These are phyloP conservation scores for Elaphurus davidianus DNA, from an alignment of 2,113 vertebrate species.

Conservation along the genomic window DNA sequence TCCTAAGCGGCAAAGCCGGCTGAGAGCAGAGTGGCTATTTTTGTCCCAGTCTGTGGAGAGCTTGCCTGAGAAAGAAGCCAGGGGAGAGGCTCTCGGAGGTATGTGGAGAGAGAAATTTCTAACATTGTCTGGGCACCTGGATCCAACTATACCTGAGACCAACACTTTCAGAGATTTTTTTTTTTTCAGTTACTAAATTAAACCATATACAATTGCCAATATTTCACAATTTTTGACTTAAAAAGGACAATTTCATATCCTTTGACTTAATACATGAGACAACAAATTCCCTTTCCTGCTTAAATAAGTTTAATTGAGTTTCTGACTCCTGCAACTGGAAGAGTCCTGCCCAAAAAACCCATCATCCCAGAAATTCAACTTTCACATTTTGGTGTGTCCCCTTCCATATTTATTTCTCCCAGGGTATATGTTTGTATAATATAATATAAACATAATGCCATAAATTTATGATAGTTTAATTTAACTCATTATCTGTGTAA, in stretches of 20 bases:
- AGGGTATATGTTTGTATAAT: not conserved
- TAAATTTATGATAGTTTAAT: not conserved
- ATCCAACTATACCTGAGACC: not conserved
- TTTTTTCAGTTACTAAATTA: not conserved
- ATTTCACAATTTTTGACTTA: not conserved
- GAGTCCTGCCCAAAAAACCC: not conserved
- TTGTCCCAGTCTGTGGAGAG: not conserved
- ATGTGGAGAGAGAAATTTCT: not conserved
- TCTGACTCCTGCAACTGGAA: not conserved
- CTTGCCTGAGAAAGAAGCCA: not conserved
- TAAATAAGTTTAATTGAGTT: not conserved
- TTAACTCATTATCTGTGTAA: not conserved
- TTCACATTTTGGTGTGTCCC: not conserved
- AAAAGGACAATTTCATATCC: not conserved
- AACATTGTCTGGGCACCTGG: not conserved
- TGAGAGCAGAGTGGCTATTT: not conserved
- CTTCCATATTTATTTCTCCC: not conserved
- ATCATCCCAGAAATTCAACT: not conserved
- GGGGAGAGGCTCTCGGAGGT: not conserved
- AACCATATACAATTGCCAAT: not conserved
- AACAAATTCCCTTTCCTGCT: not conserved
- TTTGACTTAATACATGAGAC: not conserved
- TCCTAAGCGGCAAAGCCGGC: not conserved
- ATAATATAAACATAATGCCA: not conserved
- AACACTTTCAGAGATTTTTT: fast-evolving